Conservation (phyloP, 2,797 vertebrate species). For the Chelonia mydas region DNA sequence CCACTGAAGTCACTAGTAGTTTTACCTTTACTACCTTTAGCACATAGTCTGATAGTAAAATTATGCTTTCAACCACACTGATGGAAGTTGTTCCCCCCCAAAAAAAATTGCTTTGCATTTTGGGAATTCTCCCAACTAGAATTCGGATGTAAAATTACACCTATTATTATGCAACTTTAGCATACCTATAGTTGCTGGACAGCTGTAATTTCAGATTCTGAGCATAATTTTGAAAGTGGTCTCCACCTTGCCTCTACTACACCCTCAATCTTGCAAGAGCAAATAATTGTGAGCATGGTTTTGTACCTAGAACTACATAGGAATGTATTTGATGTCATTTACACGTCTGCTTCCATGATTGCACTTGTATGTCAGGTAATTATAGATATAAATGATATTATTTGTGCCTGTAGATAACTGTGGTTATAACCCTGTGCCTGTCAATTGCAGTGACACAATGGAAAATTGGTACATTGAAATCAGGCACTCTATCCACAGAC, state of each 20-base stretch:
- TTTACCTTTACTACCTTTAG: background rate
- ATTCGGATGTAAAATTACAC: background rate
- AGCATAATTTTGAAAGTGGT: background rate
- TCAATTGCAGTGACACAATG: background rate
- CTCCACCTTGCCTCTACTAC: background rate
- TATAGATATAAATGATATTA: background rate
- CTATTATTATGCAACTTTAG: background rate
- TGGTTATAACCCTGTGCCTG: background rate
- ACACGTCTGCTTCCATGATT: background rate
- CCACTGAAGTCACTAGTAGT: background rate
- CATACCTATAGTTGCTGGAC: background rate
- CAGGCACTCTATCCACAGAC: background rate
- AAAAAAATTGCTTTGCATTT: background rate
- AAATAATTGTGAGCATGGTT: background rate
- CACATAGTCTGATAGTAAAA: background rate
- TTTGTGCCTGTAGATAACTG: background rate
- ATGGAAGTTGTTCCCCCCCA: background rate
- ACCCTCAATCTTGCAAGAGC: background rate
- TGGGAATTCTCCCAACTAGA: background rate
- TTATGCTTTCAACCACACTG: background rate
- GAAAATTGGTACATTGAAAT: background rate
- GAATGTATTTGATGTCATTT: background rate
- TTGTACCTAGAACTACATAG: background rate
- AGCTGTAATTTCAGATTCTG: accelerated
- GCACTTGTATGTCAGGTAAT: background rate